phyloP scores from a whole-genome alignment of 2,888 invertebrate species.

The Agrotis clavis region DNA sequence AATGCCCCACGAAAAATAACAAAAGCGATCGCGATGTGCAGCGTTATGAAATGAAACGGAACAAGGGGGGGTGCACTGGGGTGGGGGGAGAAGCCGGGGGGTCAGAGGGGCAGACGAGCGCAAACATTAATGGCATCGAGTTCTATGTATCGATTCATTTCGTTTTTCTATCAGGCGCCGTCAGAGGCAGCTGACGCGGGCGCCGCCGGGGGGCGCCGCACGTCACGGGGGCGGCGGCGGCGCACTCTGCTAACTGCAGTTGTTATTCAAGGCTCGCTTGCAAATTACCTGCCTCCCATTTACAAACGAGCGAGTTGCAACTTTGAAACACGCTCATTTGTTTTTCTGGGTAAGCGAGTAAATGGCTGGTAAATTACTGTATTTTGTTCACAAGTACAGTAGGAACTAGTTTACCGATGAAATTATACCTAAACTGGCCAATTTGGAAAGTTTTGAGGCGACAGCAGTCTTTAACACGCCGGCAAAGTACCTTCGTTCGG shows the following conservation, averaged over 20 bases:
- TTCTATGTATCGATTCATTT: conserved; percentile 71
- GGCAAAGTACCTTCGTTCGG: background rate
- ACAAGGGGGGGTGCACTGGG: conserved; percentile 41
- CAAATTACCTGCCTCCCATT: conserved; percentile 38
- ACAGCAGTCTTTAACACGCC: conserved; percentile 5
- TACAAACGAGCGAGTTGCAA: conserved; percentile 31
- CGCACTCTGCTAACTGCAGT: conserved; percentile 29
- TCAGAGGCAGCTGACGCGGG: conserved; percentile 75
- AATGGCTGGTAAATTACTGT: conserved; percentile 32
- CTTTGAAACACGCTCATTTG: conserved; percentile 40
- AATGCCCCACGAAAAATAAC: conserved; percentile 68
- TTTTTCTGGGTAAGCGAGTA: conserved; percentile 36
- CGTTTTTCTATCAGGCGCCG: conserved; percentile 75
- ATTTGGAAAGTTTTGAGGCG: conserved; percentile 40
- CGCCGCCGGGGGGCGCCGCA: conserved; percentile 21
- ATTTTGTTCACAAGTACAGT: conserved; percentile 31
- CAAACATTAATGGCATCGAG: conserved; percentile 64
- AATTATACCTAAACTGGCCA: conserved; percentile 37
- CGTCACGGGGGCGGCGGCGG: conserved; percentile 45
- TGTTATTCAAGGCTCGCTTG: conserved; percentile 24
- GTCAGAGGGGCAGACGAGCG: conserved; percentile 50
- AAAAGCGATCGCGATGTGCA: conserved; percentile 62
- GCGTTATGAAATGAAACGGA: conserved; percentile 69
- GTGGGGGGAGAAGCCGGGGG: background rate
- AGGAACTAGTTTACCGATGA: conserved; percentile 23